Evolutionary conservation across 2,888 invertebrate genomes (phyloP).

Genomic region (Pristionchus maxplancki): DNA sequence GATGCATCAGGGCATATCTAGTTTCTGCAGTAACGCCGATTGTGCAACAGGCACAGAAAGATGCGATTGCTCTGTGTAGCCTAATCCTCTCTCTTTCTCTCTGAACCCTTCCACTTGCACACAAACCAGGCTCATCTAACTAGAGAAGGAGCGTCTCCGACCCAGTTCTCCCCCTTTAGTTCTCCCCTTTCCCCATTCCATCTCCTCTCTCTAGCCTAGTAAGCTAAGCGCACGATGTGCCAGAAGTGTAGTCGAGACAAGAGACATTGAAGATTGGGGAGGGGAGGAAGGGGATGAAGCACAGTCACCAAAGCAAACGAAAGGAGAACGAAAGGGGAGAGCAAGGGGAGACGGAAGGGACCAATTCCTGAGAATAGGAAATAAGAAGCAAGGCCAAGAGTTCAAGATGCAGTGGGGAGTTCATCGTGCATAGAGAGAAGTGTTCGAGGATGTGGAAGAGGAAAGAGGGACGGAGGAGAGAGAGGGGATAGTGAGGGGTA

Average conservation of each 20-base stretch:
- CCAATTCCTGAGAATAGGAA: not conserved
- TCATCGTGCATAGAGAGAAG: not conserved
- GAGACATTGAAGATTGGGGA: conserved; percentile 4
- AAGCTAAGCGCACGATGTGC: not conserved
- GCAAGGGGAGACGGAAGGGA: not conserved
- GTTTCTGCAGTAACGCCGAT: conserved; percentile 16
- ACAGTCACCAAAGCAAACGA: conserved; percentile 30
- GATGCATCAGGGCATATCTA: not conserved
- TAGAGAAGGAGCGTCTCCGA: not conserved
- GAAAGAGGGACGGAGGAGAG: not conserved
- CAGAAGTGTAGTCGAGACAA: not conserved
- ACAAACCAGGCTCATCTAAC: not conserved
- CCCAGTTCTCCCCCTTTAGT: not conserved
- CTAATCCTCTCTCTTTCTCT: not conserved
- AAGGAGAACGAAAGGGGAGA: not conserved
- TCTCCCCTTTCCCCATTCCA: not conserved
- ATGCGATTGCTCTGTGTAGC: not conserved
- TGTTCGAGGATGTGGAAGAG: not conserved
- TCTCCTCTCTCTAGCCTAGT: not conserved
- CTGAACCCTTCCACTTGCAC: not conserved
- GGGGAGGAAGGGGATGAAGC: not conserved
- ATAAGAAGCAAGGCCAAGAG: not conserved
- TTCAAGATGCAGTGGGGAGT: not conserved
- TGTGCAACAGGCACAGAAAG: not conserved
- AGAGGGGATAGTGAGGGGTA: not conserved